Percentiles rank a stretch among this genome's conserved stretches.
These are phyloP conservation scores for Rhinogobius similis DNA, from an alignment of 2,113 vertebrate species.

Conservation along the genomic window DNA sequence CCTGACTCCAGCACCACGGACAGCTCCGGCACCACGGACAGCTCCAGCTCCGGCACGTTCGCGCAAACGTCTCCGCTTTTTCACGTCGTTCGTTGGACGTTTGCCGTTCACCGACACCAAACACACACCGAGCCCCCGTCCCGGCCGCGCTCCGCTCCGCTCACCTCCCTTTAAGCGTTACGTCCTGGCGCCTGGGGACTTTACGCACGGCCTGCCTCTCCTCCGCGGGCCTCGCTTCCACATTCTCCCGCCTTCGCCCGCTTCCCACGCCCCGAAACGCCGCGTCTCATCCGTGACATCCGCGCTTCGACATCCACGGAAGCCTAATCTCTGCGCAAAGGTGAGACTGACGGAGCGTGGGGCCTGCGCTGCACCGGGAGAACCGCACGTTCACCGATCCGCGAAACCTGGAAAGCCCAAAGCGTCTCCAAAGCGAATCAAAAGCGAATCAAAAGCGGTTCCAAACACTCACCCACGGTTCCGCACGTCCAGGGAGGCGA, in stretches of 20 bases:
- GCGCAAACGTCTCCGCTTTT: too few species aligned
- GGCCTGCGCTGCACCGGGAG: neutral
- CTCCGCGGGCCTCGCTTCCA: neutral
- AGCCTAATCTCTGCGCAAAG: neutral
- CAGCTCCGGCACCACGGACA: neutral
- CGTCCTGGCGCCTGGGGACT: conserved; percentile 56
- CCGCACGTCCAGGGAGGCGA: neutral
- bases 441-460: neutral
- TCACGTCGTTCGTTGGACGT: neutral
- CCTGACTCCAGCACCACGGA: neutral
- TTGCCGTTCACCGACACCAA: neutral
- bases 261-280: neutral
- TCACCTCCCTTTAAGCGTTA: conserved; percentile 42
- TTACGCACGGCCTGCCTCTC: conserved; percentile 49
- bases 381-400: neutral
- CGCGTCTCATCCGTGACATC: neutral
- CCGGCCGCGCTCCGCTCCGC: conserved; percentile 59
- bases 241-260: neutral
- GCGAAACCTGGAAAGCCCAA: neutral
- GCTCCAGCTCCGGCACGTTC: neutral
- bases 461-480: conserved; percentile 1
- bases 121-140: conserved; percentile 29
- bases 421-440: neutral
- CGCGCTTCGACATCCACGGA: neutral
- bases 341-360: neutral